phyloP scores from a whole-genome alignment of 2,888 invertebrate genomes.

The Gerosis bhagava region DNA sequence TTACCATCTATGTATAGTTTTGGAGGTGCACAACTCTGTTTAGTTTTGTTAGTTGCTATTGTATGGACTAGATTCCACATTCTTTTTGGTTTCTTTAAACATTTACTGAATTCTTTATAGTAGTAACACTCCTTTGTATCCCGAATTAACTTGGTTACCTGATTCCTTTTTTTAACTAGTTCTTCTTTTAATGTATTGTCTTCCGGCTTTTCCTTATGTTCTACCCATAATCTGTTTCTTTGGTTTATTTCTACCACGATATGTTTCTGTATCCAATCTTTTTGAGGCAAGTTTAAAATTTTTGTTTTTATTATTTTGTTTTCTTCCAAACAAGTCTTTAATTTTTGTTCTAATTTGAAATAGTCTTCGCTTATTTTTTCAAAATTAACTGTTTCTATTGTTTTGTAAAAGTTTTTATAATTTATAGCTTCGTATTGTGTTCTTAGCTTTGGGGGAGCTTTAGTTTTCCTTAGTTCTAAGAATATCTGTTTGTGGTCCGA shows the following conservation, averaged over 20 bases:
- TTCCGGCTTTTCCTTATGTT: neutral
- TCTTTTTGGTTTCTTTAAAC: slow-evolving; percentile 7
- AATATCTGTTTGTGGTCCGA: slow-evolving; percentile 10
- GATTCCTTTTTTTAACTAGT: neutral
- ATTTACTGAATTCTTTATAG: neutral
- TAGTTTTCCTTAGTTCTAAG: neutral
- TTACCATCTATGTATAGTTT: slow-evolving; percentile 4
- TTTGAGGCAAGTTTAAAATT: slow-evolving; percentile 2
- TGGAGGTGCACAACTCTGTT: slow-evolving; percentile 1
- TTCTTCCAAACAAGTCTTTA: neutral
- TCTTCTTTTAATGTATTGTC: neutral
- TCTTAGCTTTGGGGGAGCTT: neutral
- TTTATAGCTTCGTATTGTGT: slow-evolving; percentile 7
- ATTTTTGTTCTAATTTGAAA: neutral
- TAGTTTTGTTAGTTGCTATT: slow-evolving; percentile 6
- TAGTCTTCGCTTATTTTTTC: neutral
- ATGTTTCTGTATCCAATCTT: slow-evolving; percentile 5
- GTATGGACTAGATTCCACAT: neutral
- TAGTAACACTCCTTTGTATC: neutral
- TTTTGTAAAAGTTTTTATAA: slow-evolving; percentile 2
- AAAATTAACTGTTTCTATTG: neutral
- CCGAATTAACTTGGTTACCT: slow-evolving; percentile 4
- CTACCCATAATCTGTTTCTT: neutral
- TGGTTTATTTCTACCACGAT: neutral
- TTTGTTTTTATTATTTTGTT: slow-evolving; percentile 5